Evolutionary conservation across 2,888 invertebrate genomes (phyloP).

Genomic region (Eupithecia exiguata): DNA sequence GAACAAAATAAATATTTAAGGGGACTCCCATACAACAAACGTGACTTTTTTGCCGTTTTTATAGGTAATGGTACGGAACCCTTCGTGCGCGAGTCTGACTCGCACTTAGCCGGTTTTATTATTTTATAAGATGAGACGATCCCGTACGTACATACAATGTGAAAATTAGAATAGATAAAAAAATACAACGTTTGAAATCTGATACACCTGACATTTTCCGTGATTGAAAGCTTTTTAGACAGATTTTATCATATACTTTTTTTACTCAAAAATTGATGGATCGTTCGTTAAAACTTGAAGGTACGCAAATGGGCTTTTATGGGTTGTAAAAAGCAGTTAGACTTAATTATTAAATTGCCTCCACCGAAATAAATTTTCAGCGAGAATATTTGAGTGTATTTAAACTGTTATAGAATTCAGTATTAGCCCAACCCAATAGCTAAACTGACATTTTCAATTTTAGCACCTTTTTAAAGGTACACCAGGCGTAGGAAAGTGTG

Average conservation of each 20-base stretch:
- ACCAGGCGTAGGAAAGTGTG: not conserved
- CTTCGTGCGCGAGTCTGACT: no score
- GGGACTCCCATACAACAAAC: no score
- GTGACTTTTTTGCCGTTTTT: no score
- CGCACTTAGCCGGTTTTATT: no score
- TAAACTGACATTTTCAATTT: not conserved
- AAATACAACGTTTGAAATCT: not conserved
- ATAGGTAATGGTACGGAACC: no score
- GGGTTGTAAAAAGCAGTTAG: not conserved
- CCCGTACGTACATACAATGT: not conserved
- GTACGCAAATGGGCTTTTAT: not conserved
- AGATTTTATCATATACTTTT: slow-evolving; percentile 22
- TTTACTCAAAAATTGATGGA: slow-evolving; percentile 55
- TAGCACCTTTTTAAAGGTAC: not conserved
- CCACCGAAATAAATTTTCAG: not conserved
- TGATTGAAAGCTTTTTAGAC: slow-evolving; percentile 59
- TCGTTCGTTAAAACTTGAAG: slow-evolving; percentile 29
- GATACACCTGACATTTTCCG: slow-evolving; percentile 45
- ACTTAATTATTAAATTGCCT: not conserved
- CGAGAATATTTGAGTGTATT: not conserved
- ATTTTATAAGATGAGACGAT: not conserved
- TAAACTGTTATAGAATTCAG: not conserved
- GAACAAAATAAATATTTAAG: no score
- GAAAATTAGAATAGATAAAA: not conserved
- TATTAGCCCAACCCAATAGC: not conserved